Conservation (phyloP, 2,888 invertebrate genomes). For the Cerastoderma edule region DNA sequence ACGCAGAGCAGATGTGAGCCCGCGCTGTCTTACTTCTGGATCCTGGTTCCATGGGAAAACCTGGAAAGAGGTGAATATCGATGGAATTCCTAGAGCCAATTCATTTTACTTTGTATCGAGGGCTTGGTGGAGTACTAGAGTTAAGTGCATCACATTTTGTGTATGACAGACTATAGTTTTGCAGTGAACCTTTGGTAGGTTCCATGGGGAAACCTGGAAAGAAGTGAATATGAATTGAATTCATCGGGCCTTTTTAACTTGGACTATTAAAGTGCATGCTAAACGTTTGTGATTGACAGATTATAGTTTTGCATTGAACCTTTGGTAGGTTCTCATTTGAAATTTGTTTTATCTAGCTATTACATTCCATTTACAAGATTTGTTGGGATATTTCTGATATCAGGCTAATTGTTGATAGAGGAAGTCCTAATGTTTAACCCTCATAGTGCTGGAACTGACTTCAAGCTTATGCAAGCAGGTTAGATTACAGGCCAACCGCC, state of each 20-base stretch:
- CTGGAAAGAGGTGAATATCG: background rate
- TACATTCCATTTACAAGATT: too few relatives aligned
- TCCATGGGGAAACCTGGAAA: background rate
- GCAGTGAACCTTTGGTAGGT: too few relatives aligned
- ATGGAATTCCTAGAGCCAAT: background rate
- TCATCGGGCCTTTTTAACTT: background rate
- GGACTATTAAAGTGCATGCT: background rate
- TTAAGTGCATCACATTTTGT: constrained; percentile 1
- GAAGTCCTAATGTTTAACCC: too few relatives aligned
- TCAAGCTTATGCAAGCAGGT: too few relatives aligned
- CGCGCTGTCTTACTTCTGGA: background rate
- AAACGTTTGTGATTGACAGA: constrained; percentile 1
- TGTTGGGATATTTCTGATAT: too few relatives aligned
- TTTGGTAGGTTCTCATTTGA: background rate
- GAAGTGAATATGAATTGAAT: background rate
- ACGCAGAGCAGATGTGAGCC: constrained; percentile 13
- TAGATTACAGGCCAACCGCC: too few relatives aligned
- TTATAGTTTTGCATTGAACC: background rate
- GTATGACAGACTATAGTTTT: background rate
- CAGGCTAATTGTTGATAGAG: too few relatives aligned
- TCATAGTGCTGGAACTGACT: too few relatives aligned
- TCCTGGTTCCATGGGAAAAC: background rate
- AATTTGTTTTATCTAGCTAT: too few relatives aligned
- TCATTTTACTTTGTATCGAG: background rate
- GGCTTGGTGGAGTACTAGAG: background rate